These are phyloP conservation scores for Mamestra brassicae DNA, from an alignment of 2,888 invertebrate genomes.

Conservation along the genomic window DNA sequence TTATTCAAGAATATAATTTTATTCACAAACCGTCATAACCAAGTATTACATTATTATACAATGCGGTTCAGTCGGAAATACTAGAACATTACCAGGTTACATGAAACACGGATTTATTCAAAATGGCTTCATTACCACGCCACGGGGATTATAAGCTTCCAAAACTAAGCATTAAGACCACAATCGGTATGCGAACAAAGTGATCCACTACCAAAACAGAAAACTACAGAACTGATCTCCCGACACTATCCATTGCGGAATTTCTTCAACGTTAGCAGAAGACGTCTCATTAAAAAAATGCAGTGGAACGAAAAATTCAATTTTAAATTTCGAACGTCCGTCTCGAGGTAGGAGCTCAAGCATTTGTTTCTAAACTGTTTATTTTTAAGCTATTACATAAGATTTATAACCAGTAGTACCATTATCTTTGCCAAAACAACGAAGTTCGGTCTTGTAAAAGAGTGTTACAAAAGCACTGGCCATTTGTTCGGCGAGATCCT, in stretches of 20 bases:
- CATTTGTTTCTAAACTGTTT: conserved; percentile 74
- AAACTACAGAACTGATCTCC: conserved; percentile 26
- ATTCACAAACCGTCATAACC: conserved; percentile 25
- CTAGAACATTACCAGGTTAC: conserved; percentile 45
- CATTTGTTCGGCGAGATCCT: conserved; percentile 76
- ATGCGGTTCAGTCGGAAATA: conserved; percentile 45
- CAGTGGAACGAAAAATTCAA: conserved; percentile 48
- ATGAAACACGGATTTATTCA: conserved; percentile 62
- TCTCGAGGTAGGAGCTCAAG: conserved; percentile 47
- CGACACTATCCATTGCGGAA: conserved; percentile 37
- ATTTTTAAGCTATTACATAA: conserved; percentile 81
- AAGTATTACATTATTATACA: conserved; percentile 36
- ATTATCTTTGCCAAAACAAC: conserved; percentile 80
- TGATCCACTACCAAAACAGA: conserved; percentile 36
- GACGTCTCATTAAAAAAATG: conserved; percentile 24
- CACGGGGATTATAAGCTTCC: conserved; percentile 66
- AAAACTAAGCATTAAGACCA: conserved; percentile 64
- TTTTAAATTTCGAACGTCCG: conserved; percentile 45
- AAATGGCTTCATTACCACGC: conserved; percentile 68
- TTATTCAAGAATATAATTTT: not conserved
- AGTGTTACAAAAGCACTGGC: conserved; percentile 60
- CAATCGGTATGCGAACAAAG: conserved; percentile 51
- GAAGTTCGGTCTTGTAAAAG: conserved; percentile 72
- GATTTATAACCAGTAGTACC: conserved; percentile 79
- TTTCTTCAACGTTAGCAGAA: conserved; percentile 4